A percentile compares a stretch with the other conserved stretches of the same genome.
phyloP scores from a whole-genome alignment of 2,113 vertebrate species.

The Ptilorrhoa leucosticta region DNA sequence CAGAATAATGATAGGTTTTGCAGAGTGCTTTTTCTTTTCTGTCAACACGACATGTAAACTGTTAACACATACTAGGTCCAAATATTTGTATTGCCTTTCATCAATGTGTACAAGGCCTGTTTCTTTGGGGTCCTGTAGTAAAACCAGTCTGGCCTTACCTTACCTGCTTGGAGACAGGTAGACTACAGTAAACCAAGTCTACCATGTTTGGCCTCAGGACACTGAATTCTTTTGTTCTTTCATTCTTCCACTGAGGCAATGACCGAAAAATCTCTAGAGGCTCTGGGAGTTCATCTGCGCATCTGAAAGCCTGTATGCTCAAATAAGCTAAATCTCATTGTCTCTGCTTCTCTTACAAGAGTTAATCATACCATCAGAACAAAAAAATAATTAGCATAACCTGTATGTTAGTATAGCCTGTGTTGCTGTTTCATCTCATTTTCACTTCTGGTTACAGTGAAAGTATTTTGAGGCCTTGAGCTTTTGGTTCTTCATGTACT shows the following conservation, averaged over 20 bases:
- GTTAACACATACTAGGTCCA: neutral
- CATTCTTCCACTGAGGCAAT: neutral
- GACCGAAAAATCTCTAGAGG: neutral
- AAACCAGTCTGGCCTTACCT: neutral
- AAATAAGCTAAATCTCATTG: neutral
- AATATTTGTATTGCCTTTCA: neutral
- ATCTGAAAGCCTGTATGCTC: neutral
- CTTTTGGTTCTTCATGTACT: neutral
- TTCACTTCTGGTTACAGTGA: neutral
- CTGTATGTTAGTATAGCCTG: neutral
- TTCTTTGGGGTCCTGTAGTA: neutral
- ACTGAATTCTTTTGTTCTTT: neutral
- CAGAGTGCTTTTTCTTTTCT: neutral
- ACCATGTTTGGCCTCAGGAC: neutral
- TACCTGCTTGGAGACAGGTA: neutral
- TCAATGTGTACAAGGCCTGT: rapidly evolving
- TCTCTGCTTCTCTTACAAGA: neutral
- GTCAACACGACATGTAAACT: neutral
- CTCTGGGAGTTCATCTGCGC: neutral
- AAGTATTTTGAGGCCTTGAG: neutral
- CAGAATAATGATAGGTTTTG: neutral
- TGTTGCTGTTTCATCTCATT: neutral
- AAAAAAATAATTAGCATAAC: neutral
- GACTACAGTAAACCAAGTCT: neutral
- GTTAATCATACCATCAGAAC: neutral